These are phyloP conservation scores for Didymodactylos carnosus DNA, from an alignment of 2,888 invertebrate genomes.

Conservation along the genomic window DNA sequence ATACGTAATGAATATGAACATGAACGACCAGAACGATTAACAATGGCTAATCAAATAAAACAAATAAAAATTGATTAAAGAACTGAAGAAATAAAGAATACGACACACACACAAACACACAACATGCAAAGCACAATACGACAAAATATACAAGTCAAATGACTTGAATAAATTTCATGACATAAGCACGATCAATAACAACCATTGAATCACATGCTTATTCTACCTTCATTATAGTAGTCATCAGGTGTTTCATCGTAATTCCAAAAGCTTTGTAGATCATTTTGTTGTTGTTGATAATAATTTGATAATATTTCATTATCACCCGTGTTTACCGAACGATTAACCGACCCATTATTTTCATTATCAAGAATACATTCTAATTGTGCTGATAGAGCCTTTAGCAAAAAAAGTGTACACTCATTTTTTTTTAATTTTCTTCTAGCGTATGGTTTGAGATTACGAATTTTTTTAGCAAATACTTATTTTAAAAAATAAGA, in stretches of 20 bases:
- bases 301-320: background rate
- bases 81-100: background rate
- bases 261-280: too few relatives aligned
- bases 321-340: background rate
- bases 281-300: background rate
- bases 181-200: background rate
- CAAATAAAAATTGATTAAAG: background rate
- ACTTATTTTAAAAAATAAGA: too few relatives aligned
- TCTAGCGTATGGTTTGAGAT: too few relatives aligned
- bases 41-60: conserved; percentile 41
- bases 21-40: conserved; percentile 52
- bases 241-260: background rate
- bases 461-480: too few relatives aligned
- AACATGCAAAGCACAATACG: background rate
- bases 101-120: background rate
- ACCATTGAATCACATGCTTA: background rate
- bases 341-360: background rate
- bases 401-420: too few relatives aligned
- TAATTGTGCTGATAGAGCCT: background rate
- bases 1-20: conserved; percentile 57
- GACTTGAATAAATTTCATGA: background rate
- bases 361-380: background rate
- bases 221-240: background rate
- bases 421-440: too few relatives aligned
- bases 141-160: background rate